A percentile compares a stretch with the other conserved stretches of the same genome.
These are phyloP conservation scores for Gari tellinella DNA, from an alignment of 2,888 invertebrate genomes.

Conservation along the genomic window DNA sequence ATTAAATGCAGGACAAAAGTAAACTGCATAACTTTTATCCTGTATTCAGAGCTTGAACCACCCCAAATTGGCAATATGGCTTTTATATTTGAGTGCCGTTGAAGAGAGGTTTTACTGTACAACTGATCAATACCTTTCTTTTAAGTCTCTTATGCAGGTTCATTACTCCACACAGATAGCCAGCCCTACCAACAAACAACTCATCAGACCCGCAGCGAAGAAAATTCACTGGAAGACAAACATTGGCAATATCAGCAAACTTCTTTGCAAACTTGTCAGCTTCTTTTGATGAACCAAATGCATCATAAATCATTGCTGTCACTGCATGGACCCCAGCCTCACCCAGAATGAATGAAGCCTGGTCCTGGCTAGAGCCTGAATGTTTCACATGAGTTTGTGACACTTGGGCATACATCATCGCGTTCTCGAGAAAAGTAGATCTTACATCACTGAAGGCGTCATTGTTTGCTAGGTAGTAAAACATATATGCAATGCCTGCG, in stretches of 20 bases:
- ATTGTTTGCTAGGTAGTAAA: constrained; percentile 89
- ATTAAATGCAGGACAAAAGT: no score
- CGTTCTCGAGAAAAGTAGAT: constrained; percentile 86
- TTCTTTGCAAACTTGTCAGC: constrained; percentile 71
- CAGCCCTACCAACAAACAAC: constrained; percentile 93
- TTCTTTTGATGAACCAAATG: constrained; percentile 83
- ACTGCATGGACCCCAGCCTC: constrained; percentile 91
- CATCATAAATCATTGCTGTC: constrained; percentile 84
- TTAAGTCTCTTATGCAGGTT: constrained; percentile 87
- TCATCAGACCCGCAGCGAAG: constrained; percentile 89
- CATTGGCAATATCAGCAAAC: constrained; percentile 85
- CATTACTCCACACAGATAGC: constrained; percentile 91
- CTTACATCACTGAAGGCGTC: constrained; percentile 64
- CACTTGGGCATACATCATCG: constrained; percentile 88
- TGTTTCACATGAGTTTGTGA: constrained; percentile 86
- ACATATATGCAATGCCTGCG: constrained; percentile 91
- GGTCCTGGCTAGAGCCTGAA: constrained; percentile 84
- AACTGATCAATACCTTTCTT: constrained; percentile 50
- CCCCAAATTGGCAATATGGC: no score
- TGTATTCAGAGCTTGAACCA: no score
- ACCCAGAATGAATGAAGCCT: constrained; percentile 91
- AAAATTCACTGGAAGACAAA: constrained; percentile 84
- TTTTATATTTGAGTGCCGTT: neutral
- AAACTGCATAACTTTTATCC: no score
- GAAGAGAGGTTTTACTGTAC: neutral